Evolutionary conservation across 2,113 vertebrate species (phyloP).

Genomic region (Gnathonemus echidnorhynchus): DNA sequence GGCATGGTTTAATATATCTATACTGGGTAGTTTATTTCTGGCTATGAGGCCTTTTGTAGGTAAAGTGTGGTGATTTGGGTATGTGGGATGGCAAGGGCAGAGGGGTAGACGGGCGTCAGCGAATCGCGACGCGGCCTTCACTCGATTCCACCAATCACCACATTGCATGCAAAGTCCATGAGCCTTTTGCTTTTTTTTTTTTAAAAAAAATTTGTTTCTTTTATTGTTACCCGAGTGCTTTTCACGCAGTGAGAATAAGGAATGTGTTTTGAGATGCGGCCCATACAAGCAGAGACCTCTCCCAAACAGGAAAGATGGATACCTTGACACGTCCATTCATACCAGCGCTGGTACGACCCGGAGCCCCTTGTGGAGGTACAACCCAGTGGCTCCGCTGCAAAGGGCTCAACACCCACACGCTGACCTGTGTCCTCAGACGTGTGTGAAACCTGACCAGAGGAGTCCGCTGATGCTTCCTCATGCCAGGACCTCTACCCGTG

Average conservation of each 20-base stretch:
- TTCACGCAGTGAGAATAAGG: background rate
- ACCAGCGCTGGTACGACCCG: background rate
- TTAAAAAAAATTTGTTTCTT: background rate
- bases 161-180: background rate
- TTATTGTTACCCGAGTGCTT: background rate
- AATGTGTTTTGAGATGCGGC: background rate
- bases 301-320: background rate
- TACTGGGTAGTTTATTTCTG: background rate
- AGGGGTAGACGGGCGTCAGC: background rate
- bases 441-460: background rate
- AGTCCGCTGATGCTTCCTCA: background rate
- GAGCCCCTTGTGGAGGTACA: background rate
- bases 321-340: background rate
- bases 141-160: background rate
- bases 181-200: background rate
- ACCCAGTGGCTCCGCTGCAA: background rate
- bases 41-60: background rate
- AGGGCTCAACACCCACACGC: background rate
- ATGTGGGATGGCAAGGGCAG: background rate
- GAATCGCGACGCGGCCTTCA: background rate
- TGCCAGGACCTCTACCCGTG: background rate
- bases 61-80: background rate
- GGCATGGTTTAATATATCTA: background rate
- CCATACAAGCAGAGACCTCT: background rate
- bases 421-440: background rate